A percentile compares a stretch with the other conserved stretches of the same genome.
Evolutionary conservation across 2,797 vertebrate species (phyloP).

Genomic region (Ctenopoma kingsleyae): DNA sequence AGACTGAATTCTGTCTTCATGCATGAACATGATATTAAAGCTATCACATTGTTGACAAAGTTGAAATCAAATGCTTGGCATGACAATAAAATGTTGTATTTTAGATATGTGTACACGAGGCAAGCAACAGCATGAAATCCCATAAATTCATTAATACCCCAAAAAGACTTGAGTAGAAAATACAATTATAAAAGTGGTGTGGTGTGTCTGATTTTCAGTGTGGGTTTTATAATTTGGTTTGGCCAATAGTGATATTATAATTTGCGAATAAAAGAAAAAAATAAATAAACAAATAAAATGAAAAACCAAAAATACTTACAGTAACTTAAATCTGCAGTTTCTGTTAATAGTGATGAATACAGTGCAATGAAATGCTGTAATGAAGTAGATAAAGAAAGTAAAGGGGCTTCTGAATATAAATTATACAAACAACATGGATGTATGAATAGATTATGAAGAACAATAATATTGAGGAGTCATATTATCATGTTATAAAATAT

Average conservation of each 20-base stretch:
- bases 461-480: no score
- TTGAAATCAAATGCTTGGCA: conserved; percentile 37
- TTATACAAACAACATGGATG: no score
- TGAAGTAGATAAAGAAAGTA: no score
- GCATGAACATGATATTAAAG: conserved; percentile 74
- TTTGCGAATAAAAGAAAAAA: background rate
- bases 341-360: background rate
- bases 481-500: no score
- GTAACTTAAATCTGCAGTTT: background rate
- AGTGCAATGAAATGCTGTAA: background rate
- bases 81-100: conserved; percentile 35
- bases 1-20: conserved; percentile 62
- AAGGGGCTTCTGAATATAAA: no score
- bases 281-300: background rate
- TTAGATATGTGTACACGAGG: conserved; percentile 28
- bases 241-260: background rate
- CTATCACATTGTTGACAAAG: conserved; percentile 58
- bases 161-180: background rate
- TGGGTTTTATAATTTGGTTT: background rate
- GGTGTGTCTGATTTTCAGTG: background rate
- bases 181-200: background rate
- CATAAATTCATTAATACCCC: background rate
- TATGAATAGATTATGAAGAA: no score
- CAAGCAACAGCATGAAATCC: conserved; percentile 35
- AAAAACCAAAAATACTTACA: no score